Percentiles rank a stretch among this genome's conserved stretches.
phyloP scores from a whole-genome alignment of 92 coral and sea anemone species.

The Bergia puertoricense region DNA sequence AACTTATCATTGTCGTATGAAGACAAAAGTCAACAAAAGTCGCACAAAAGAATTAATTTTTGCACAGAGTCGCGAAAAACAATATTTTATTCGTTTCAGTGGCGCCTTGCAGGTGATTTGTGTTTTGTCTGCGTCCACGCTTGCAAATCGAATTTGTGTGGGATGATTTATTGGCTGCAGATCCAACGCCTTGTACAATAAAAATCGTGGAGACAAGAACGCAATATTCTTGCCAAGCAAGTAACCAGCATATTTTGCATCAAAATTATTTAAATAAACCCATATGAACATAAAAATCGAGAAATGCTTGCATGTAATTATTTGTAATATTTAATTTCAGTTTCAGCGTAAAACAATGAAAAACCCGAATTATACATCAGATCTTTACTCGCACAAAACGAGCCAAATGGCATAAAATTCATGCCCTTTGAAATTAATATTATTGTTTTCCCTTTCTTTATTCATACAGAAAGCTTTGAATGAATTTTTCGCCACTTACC shows the following conservation, averaged over 20 bases:
- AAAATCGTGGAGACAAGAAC: background rate
- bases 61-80: background rate
- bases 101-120: conserved; percentile 26
- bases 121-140: conserved; percentile 28
- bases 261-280: background rate
- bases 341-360: background rate
- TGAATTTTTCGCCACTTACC: background rate
- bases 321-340: background rate
- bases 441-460: background rate
- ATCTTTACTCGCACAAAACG: background rate
- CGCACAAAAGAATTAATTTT: conserved; percentile 31
- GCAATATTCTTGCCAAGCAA: background rate
- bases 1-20: background rate
- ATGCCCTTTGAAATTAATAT: background rate
- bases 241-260: background rate
- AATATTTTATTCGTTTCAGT: background rate
- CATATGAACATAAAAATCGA: background rate
- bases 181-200: background rate
- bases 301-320: background rate
- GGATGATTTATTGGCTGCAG: background rate
- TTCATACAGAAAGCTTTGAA: background rate
- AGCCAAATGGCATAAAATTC: background rate
- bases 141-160: conserved; percentile 7
- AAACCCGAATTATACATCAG: background rate
- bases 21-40: conserved; percentile 6